Base-by-base conservation (phyloP, 1,140 invertebrate genomes). In the Brachionus paranguensis region DNA sequence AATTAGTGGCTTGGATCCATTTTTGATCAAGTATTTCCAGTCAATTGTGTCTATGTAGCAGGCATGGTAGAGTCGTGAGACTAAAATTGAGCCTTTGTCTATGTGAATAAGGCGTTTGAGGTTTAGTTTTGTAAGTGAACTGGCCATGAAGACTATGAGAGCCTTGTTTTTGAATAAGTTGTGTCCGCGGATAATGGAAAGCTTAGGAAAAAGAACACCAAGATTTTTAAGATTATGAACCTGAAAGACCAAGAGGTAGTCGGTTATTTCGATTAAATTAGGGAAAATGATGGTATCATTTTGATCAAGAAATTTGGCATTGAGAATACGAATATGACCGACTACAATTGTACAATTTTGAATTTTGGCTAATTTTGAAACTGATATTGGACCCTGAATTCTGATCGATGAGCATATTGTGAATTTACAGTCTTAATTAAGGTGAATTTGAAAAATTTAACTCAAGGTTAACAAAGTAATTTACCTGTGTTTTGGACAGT, bases 341-440 rank as follows among this genome's bases (percentile, higher is more conserved):
- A 76, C 10, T 47, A 76, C 43, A 12, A 76, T 76, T 76, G 72
- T 27, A 45, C 72, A 76, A 50, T 76, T 76, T 76, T 50, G 41
- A 50, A 76, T 50, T 50, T 50, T 76, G 72, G 17, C 11, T 11
- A 76, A 33, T 37, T 76, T 76, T 24, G 43, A 11, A 27, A 76
- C 27, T 12, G 43, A 27, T 27, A 76, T 76, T 76, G 17, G 14
- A 29, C 72, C 72, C 27, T 76, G 72, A 27, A 76, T 76, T 24
- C 24, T 76, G 17, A 76, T 76, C 14, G 72, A 76, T 11, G 72
- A 76, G 20, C 72, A 76, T 53, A 53, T 47, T 47, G 45, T 50
- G 27, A 76, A 76, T 12, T 24, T 47, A 12, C 17, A 20, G 10
- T 76, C 72, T 76, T 72, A 41, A 17, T 43, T 41, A 72, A 72